Evolutionary conservation across 1,140 invertebrate species (phyloP).

Genomic region (Zaprionus kolodkinae): DNA sequence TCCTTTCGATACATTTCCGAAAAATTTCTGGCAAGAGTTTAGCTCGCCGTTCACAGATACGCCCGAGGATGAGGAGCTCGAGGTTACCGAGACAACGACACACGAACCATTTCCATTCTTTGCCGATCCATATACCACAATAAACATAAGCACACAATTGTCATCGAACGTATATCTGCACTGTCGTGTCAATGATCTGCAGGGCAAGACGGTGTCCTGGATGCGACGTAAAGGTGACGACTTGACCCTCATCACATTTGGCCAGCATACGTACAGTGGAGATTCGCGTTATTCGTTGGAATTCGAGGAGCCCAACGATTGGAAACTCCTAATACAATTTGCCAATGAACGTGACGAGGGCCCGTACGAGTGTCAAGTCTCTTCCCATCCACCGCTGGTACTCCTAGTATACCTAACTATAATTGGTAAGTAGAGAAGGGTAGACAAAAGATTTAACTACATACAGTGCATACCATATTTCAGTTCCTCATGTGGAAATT

Average conservation of each 20-base stretch:
- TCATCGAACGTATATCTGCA: constrained; percentile 88
- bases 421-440: constrained; percentile 87
- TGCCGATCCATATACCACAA: constrained; percentile 86
- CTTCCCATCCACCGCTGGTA: constrained; percentile 90
- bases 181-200: constrained; percentile 89
- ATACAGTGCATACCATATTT: not conserved
- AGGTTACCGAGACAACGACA: constrained; percentile 84
- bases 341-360: constrained; percentile 90
- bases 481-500: constrained; percentile 93
- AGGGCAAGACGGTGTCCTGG: constrained; percentile 93
- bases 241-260: constrained; percentile 90
- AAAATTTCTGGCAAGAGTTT: constrained; percentile 87
- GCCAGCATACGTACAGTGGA: constrained; percentile 91
- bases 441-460: not conserved
- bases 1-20: constrained; percentile 84
- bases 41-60: constrained; percentile 87
- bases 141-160: constrained; percentile 89
- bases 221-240: constrained; percentile 89
- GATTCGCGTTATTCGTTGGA: constrained; percentile 90
- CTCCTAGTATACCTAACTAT: constrained; percentile 89
- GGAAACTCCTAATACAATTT: constrained; percentile 90
- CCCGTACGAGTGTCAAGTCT: constrained; percentile 92
- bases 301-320: constrained; percentile 91
- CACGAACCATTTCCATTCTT: constrained; percentile 88
- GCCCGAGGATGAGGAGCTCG: constrained; percentile 80